Percentiles rank a stretch among this genome's conserved stretches.
These are phyloP conservation scores for Spilosoma lubricipeda DNA, from an alignment of 2,888 invertebrate species.

Conservation along the genomic window DNA sequence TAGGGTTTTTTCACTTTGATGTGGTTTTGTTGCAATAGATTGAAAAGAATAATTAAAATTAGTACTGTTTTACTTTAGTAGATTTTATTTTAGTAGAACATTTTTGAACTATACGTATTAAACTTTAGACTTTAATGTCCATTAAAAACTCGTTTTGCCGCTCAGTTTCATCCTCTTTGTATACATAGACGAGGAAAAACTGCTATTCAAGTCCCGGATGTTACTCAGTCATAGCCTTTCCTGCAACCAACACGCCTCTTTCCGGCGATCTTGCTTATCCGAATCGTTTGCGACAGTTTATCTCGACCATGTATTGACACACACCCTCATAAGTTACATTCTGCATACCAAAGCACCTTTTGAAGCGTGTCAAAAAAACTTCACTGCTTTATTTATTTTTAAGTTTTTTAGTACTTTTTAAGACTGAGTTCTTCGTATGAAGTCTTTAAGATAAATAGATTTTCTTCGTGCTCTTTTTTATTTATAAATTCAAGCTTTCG, in stretches of 20 bases:
- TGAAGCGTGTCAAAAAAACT: slow-evolving; percentile 1
- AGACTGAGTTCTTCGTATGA: background rate
- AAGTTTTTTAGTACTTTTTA: background rate
- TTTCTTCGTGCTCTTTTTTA: slow-evolving; percentile 7
- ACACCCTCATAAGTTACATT: slow-evolving; percentile 14
- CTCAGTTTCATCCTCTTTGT: background rate
- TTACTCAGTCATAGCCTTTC: slow-evolving; percentile 24
- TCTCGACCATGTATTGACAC: slow-evolving; percentile 20
- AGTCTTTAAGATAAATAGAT: background rate
- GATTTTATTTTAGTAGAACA: too few relatives aligned
- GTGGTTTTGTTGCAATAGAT: slow-evolving; percentile 16
- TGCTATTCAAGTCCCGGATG: slow-evolving; percentile 24
- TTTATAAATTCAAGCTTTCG: slow-evolving; percentile 24
- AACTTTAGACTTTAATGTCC: background rate
- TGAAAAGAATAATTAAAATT: background rate
- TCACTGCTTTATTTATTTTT: background rate
- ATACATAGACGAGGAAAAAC: slow-evolving; percentile 14
- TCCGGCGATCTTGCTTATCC: slow-evolving; percentile 27
- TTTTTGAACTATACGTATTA: background rate
- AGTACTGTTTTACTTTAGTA: too few relatives aligned
- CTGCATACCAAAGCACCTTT: slow-evolving; percentile 5
- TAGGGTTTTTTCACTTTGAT: slow-evolving; percentile 30
- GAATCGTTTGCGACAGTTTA: slow-evolving; percentile 26
- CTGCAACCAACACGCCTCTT: slow-evolving; percentile 23
- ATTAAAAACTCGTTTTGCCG: background rate